phyloP scores from a whole-genome alignment of 2,113 vertebrate species.

The Nestor notabilis region DNA sequence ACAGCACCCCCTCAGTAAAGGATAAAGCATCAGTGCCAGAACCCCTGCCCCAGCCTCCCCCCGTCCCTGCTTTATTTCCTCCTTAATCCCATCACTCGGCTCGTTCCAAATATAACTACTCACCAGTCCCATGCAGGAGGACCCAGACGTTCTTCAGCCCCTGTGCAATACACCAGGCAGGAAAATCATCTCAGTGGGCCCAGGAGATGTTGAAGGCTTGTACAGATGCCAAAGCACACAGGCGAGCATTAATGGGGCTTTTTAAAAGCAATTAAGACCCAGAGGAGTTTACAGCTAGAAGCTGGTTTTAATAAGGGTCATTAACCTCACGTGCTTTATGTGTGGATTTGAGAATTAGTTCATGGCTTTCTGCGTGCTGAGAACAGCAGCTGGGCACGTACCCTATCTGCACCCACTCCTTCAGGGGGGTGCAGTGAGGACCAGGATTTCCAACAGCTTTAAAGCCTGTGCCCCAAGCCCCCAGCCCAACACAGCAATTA shows the following conservation, averaged over 20 bases:
- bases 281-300: background rate
- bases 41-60: background rate
- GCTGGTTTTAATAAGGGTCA: background rate
- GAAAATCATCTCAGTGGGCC: background rate
- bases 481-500: background rate
- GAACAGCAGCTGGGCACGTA: background rate
- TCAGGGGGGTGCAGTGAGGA: rapidly evolving
- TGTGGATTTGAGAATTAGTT: background rate
- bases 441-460: rapidly evolving
- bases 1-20: background rate
- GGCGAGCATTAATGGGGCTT: background rate
- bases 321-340: background rate
- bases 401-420: background rate
- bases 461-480: background rate
- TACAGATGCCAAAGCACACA: background rate
- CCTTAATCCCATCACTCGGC: background rate
- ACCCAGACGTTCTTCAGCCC: background rate
- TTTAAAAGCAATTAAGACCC: background rate
- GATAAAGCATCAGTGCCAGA: background rate
- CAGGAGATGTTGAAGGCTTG: background rate
- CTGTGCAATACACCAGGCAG: background rate
- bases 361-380: background rate
- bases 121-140: background rate
- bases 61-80: background rate
- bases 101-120: background rate